These are phyloP conservation scores for Pangasius larnaudii DNA, from an alignment of 2,797 vertebrate genomes.

Conservation along the genomic window DNA sequence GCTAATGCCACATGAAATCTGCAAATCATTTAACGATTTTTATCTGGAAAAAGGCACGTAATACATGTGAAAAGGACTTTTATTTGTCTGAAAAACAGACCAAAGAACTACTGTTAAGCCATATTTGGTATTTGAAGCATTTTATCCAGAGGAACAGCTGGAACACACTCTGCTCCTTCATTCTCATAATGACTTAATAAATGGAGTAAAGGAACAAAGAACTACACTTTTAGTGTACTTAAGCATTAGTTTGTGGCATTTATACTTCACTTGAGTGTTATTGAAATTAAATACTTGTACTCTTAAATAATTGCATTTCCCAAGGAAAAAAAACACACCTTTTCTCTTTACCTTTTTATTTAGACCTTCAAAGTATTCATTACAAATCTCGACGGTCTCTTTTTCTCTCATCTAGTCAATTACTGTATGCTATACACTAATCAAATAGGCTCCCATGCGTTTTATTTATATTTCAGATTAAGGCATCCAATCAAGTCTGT, in stretches of 20 bases:
- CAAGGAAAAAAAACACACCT: not conserved
- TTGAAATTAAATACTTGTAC: not conserved
- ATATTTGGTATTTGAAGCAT: not conserved
- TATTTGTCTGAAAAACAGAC: not conserved
- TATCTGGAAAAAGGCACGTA: not conserved
- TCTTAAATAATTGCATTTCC: not conserved
- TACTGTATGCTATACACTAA: not conserved
- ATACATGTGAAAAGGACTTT: not conserved
- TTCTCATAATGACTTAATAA: not conserved
- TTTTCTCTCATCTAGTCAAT: not conserved
- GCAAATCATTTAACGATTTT: not conserved
- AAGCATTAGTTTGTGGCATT: not conserved
- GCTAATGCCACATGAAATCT: not conserved
- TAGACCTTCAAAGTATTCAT: not conserved
- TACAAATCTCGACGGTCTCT: not conserved
- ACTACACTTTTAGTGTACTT: not conserved
- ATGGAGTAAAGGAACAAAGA: not conserved
- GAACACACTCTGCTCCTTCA: not conserved
- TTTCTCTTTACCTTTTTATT: not conserved
- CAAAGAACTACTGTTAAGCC: not conserved
- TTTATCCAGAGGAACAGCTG: not conserved
- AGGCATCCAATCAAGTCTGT: not conserved
- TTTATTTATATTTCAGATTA: not conserved
- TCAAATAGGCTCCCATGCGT: not conserved
- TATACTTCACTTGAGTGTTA: not conserved